A percentile compares a stretch with the other conserved stretches of the same genome.
Conservation (phyloP, 2,797 vertebrate genomes). For the Gila robusta region DNA sequence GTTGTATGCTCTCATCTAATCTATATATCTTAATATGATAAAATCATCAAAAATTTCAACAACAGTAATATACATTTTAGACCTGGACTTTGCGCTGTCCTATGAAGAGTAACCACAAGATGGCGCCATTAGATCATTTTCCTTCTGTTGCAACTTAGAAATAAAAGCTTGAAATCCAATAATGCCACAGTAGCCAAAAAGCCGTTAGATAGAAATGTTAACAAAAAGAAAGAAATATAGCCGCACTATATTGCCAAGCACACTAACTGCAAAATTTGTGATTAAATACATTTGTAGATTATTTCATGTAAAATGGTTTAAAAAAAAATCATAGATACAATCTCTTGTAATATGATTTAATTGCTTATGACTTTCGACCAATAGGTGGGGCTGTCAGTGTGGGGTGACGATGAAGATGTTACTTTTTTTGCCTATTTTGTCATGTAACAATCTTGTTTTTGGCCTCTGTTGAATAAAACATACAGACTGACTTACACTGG, state of each 20-base stretch:
- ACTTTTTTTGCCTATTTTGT: not conserved
- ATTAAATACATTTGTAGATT: not conserved
- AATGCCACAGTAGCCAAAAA: not conserved
- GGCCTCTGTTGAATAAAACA: not conserved
- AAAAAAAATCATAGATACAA: not conserved
- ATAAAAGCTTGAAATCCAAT: not conserved
- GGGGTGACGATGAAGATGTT: not conserved
- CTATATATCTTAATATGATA: not conserved
- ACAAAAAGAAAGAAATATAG: not conserved
- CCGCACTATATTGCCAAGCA: not conserved
- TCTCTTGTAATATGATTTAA: not conserved
- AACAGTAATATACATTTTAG: not conserved
- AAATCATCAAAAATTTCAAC: not conserved
- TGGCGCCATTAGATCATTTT: not conserved
- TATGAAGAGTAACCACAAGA: conserved; percentile 3
- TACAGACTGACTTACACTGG: not conserved
- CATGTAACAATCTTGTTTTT: not conserved
- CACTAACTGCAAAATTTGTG: too few relatives aligned
- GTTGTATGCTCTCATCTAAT: not conserved
- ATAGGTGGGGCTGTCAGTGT: not conserved
- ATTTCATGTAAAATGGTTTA: not conserved
- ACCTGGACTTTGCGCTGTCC: not conserved
- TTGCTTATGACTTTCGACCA: not conserved
- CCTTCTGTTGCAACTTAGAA: not conserved
- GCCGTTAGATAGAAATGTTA: not conserved